Evolutionary conservation across 1,140 invertebrate genomes (phyloP).

Genomic region (Diplogasteroides magnus): DNA sequence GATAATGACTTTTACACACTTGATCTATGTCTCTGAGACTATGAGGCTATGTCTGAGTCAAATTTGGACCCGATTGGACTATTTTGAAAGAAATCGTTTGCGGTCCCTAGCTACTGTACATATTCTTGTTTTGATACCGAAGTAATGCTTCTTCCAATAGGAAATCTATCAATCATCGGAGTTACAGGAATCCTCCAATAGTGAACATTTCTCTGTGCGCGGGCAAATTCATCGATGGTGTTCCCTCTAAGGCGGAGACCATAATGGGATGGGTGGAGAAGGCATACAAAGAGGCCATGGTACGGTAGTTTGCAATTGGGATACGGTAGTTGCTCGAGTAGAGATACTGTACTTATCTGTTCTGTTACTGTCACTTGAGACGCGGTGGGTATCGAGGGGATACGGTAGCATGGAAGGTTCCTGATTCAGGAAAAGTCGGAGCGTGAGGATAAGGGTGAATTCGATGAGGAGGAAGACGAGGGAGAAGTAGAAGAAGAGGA

Average conservation of each 20-base stretch:
- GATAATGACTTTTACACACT: no score
- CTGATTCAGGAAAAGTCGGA: background rate
- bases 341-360: background rate
- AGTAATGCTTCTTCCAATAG: no score
- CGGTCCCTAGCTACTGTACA: no score
- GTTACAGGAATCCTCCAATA: slow-evolving; percentile 30
- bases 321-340: background rate
- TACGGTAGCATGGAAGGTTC: background rate
- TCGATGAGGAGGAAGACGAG: background rate
- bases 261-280: slow-evolving; percentile 20
- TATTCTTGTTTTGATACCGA: no score
- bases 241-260: slow-evolving; percentile 11
- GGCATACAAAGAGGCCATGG: no score
- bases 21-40: no score
- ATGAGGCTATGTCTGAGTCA: background rate
- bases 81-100: no score
- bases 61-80: no score
- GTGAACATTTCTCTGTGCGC: slow-evolving; percentile 26
- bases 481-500: background rate
- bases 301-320: background rate
- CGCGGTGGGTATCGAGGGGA: background rate
- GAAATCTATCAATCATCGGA: no score
- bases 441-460: background rate
- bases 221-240: slow-evolving; percentile 19
- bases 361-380: no score